Conservation (phyloP, 64 coral and sea anemone species). For the Hydrozoanthus tunicans region DNA sequence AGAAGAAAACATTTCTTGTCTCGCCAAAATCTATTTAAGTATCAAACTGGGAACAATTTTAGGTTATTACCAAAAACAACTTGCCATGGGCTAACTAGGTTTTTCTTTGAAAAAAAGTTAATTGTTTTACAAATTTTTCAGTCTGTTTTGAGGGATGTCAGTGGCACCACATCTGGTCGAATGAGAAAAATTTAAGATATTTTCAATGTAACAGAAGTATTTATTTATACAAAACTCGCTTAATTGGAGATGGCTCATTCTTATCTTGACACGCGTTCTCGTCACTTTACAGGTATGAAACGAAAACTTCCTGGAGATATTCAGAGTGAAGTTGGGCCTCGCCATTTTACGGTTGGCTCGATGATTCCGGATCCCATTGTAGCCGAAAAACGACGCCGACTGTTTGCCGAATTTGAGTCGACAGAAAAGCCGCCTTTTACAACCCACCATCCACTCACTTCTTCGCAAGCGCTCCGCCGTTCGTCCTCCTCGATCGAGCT, state of each 20-base stretch:
- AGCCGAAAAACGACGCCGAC: constrained; percentile 69
- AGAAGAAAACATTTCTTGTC: not conserved
- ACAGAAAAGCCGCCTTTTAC: constrained; percentile 71
- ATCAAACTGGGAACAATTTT: constrained; percentile 36
- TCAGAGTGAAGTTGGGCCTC: constrained; percentile 12
- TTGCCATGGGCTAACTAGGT: constrained; percentile 45
- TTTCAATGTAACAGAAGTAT: not conserved
- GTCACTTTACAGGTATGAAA: constrained; percentile 42
- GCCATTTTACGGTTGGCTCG: constrained; percentile 46
- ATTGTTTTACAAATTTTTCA: constrained; percentile 37
- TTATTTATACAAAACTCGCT: constrained; percentile 12
- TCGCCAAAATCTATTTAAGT: constrained; percentile 37
- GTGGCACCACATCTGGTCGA: constrained; percentile 22
- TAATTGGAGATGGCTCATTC: constrained; percentile 8
- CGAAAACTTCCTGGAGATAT: constrained; percentile 29
- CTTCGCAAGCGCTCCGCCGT: constrained; percentile 69
- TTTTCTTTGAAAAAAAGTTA: constrained; percentile 17
- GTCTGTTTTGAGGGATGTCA: constrained; percentile 5
- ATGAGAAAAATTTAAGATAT: not conserved
- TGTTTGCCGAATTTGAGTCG: constrained; percentile 74
- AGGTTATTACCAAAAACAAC: constrained; percentile 21
- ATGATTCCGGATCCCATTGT: constrained; percentile 55
- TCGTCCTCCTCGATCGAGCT: constrained; percentile 88
- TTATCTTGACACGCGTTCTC: not conserved
- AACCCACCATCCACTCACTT: constrained; percentile 25